Evolutionary conservation across 2,888 invertebrate species (phyloP), one percentile per base, ranked within the genome.

Genomic region (Druceiella hillmani): DNA sequence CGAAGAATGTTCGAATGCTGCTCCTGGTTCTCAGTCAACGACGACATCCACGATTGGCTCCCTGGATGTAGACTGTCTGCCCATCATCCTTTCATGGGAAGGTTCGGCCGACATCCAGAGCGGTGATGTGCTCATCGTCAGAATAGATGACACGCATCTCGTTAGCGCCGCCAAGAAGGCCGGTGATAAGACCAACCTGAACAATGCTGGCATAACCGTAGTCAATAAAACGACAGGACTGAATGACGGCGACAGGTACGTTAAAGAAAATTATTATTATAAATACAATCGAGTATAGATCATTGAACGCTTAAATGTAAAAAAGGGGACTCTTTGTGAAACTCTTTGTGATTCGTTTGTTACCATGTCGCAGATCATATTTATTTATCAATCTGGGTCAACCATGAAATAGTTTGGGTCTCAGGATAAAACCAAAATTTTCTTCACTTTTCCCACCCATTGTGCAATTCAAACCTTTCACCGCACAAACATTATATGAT

Each of bases 101-200:
- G 81, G 78, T 30, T 65, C 76, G 41, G 76, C 76, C 20, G 81
- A 81, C 61, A 79, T 83, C 49, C 83, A 83, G 61, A 80, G 78
- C 47, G 83, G 82, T 11, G 83, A 83, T 62, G 79, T 82, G 50
- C 74, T 83, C 50, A 73, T 82, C 57, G 81, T 83, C 30, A 76
- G 80, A 60, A 79, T 83, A 61, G 78, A 80, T 51, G 81, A 82
- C 60, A 67, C 76, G 36, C 62, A 73, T 52, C 66, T 81, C 37
- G 64, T 70, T 38, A 64, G 69, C 47, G 55, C 53, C 44, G 53
- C 56, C 44, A 53, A 51, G 33, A 55, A 53, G 30, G 37, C 53
- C 16, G 58, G 59, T 31, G 34, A 47, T 17, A 62, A 55, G 49
- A 66, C 65, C 49, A 48, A 46, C 46, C 27, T 27, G 12, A 3